phyloP scores from a whole-genome alignment of 2,797 vertebrate species.

The Darevskia nairensis region DNA sequence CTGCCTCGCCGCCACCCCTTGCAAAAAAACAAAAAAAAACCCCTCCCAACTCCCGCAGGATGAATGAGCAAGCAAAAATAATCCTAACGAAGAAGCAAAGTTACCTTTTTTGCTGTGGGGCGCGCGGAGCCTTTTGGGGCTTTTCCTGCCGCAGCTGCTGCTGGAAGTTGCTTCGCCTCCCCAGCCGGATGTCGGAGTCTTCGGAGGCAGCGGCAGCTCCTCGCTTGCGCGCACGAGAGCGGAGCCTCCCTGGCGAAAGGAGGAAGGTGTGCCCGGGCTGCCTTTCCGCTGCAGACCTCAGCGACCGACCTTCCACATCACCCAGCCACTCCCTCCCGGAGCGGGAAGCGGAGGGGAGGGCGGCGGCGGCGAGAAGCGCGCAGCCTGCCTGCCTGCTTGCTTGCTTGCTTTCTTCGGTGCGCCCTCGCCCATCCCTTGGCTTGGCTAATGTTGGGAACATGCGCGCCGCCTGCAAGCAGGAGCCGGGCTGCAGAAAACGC shows the following conservation, averaged over 20 bases:
- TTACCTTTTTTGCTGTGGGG: not conserved
- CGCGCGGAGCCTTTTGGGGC: not conserved
- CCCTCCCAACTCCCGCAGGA: not conserved
- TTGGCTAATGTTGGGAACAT: not conserved
- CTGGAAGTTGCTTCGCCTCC: not conserved
- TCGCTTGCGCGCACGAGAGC: not conserved
- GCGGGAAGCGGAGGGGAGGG: not conserved
- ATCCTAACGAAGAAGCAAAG: not conserved
- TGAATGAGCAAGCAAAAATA: not conserved
- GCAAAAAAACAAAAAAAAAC: too few species aligned
- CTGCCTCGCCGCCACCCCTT: not conserved
- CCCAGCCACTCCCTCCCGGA: not conserved
- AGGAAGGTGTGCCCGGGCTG: not conserved
- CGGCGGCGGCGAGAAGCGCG: not conserved
- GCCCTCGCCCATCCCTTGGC: not conserved
- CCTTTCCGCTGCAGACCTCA: slow-evolving; percentile 4
- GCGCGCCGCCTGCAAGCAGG: not conserved
- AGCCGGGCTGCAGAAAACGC: not conserved
- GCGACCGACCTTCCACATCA: not conserved
- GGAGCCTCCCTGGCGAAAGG: not conserved
- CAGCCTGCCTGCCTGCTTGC: not conserved
- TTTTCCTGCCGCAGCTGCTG: not conserved
- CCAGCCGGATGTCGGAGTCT: not conserved
- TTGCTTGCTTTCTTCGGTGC: not conserved
- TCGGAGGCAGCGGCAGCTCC: not conserved